These are phyloP conservation scores for Drosophila gunungcola DNA, from an alignment of 1,140 invertebrate genomes.

Conservation along the genomic window DNA sequence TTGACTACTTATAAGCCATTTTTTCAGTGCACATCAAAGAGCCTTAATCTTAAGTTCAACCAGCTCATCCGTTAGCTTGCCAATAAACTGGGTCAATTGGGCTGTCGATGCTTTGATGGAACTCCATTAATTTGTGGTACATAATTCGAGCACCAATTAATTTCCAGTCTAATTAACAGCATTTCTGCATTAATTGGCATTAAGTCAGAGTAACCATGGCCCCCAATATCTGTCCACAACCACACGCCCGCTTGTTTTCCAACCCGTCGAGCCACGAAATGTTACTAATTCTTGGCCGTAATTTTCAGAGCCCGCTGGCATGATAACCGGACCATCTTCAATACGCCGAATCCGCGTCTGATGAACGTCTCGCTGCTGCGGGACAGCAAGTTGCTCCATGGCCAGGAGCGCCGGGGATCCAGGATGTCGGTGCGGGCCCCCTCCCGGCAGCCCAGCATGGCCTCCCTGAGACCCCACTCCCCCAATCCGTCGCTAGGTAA, in stretches of 20 bases:
- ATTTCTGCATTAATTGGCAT: slow-evolving; percentile 68
- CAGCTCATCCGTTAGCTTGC: slow-evolving; percentile 3
- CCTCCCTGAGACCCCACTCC: slow-evolving; percentile 91
- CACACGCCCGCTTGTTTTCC: slow-evolving; percentile 21
- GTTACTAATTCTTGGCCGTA: slow-evolving; percentile 30
- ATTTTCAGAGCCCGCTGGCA: slow-evolving; percentile 92
- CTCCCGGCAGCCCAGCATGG: slow-evolving; percentile 92
- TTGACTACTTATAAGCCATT: background rate
- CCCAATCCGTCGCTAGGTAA: slow-evolving; percentile 91
- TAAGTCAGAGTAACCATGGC: slow-evolving; percentile 26
- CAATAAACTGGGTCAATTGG: slow-evolving; percentile 42
- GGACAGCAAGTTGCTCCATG: slow-evolving; percentile 92
- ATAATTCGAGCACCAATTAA: slow-evolving; percentile 73
- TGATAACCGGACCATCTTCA: slow-evolving; percentile 96
- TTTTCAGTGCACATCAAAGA: background rate
- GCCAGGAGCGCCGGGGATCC: slow-evolving; percentile 91
- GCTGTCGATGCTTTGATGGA: slow-evolving; percentile 26
- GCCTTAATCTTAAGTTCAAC: background rate
- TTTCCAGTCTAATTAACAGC: slow-evolving; percentile 70
- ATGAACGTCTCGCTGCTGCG: slow-evolving; percentile 94
- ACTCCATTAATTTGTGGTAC: slow-evolving; percentile 37
- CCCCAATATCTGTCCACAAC: slow-evolving; percentile 2
- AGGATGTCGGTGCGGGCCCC: slow-evolving; percentile 90
- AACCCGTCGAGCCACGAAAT: background rate
- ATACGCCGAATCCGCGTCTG: slow-evolving; percentile 95